A percentile compares a stretch with the other conserved stretches of the same genome.
Conservation (phyloP, 2,888 invertebrate species). For the Coenonympha glycerion region DNA sequence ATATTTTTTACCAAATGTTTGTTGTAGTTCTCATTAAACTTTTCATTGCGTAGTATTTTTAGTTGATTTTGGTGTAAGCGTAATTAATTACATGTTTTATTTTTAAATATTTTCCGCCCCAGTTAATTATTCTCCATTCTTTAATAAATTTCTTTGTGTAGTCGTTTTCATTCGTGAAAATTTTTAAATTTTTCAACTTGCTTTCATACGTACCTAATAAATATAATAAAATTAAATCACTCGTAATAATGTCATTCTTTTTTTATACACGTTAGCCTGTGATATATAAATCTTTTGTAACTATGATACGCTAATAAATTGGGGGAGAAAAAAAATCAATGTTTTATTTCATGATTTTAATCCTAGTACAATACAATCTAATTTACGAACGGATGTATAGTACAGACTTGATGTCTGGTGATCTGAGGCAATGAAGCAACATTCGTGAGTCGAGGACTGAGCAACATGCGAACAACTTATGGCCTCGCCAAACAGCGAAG, state of each 20-base stretch:
- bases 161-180: neutral
- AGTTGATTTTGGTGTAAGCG: constrained; percentile 19
- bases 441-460: too few relatives aligned
- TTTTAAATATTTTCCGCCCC: neutral
- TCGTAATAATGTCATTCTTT: constrained; percentile 3
- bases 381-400: too few relatives aligned
- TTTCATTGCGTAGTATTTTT: constrained; percentile 17
- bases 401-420: too few relatives aligned
- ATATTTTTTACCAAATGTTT: constrained; percentile 53
- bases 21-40: constrained; percentile 27
- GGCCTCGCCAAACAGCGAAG: too few relatives aligned
- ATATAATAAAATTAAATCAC: neutral
- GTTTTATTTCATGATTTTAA: constrained; percentile 34
- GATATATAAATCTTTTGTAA: constrained; percentile 58
- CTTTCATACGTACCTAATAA: neutral
- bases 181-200: neutral
- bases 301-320: constrained; percentile 26
- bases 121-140: neutral
- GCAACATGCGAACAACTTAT: too few relatives aligned
- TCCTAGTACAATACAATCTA: too few relatives aligned
- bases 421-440: too few relatives aligned
- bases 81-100: too few relatives aligned
- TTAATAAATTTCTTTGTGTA: neutral
- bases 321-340: constrained; percentile 23
- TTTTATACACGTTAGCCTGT: constrained; percentile 55